Base-by-base conservation (phyloP, 2,888 invertebrate species). In the Smittia aterrima region DNA sequence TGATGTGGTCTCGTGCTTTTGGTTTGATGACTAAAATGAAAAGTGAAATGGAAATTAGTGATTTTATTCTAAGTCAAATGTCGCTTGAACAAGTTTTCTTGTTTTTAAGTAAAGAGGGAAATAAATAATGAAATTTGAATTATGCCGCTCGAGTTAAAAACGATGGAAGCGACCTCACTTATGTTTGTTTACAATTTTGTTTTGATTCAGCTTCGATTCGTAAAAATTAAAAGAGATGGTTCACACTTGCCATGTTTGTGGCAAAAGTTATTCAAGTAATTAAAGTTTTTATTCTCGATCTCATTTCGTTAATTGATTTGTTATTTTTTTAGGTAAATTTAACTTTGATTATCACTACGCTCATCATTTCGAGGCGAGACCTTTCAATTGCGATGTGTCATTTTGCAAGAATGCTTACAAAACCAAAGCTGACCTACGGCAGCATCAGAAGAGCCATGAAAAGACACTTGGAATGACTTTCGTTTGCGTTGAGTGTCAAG, bases 31-130 rank as follows among this genome's bases (percentile, higher is more conserved):
- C 92, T 79, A 79, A 81, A 0, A 87, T 87, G 70, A 89, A 88
- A 74, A 78, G 80, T 1, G 79, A 82, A 7, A 82, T 87, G 0
- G 85, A 86, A 73, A 85, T 92, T 9, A 91, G 91, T 79, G 92
- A 93, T 80, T 93, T 93, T 81, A 89, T 88, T 58, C 88, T 93
- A 70, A 89, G 90, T 73, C 92, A 93, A 82, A 92, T 92, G 0
- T 90, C 91, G 0, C 82, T 93, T 27, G 93, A 93, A 81, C 92
- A 93, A 83, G 89, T 93, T 77, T 90, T 90, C 81, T 80, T 90
- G 68, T 86, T 87, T 76, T 88, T 90, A 78, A 89, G 90, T 0
- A 87, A 89, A 20, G 18, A 18, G 18, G 1, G 18, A 9, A 9
- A 58, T n/a, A 47, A 16, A 4, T 2, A 32, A 32, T 32, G 32